Evolutionary conservation across 1,140 invertebrate genomes (phyloP).

Genomic region (Drosophila takahashii): DNA sequence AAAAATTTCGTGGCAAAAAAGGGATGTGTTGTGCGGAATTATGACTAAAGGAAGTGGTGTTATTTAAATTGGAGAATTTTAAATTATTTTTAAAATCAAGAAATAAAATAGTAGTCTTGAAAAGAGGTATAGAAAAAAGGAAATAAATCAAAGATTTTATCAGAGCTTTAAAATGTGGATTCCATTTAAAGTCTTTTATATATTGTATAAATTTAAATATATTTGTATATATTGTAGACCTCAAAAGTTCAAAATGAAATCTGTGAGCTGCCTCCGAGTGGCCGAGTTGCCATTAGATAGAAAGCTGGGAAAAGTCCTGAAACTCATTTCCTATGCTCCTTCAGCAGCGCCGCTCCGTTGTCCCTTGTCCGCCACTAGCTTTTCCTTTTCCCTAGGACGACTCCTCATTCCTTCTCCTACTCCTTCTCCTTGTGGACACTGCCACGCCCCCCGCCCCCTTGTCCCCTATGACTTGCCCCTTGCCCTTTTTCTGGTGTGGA

Average conservation of each 20-base stretch:
- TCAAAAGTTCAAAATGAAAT: conserved; percentile 49
- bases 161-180: background rate
- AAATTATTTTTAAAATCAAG: background rate
- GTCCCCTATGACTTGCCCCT: conserved; percentile 6
- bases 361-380: background rate
- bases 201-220: conserved; percentile 28
- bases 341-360: conserved; percentile 4
- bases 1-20: conserved; percentile 9
- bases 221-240: conserved; percentile 14
- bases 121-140: too few species aligned
- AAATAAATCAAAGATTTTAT: background rate
- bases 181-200: conserved; percentile 3
- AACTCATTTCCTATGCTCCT: conserved; percentile 53
- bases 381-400: conserved; percentile 4
- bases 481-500: conserved; percentile 9
- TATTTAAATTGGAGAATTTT: conserved; percentile 22
- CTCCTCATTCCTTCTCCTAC: background rate
- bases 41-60: conserved; percentile 10
- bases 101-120: background rate
- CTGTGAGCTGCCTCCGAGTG: conserved; percentile 31
- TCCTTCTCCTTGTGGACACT: conserved; percentile 10
- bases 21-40: conserved; percentile 21
- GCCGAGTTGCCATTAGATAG: conserved; percentile 38
- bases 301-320: conserved; percentile 49
- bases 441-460: background rate